Evolutionary conservation across 2,797 vertebrate genomes (phyloP).

Genomic region (Galagoides demidoff): DNA sequence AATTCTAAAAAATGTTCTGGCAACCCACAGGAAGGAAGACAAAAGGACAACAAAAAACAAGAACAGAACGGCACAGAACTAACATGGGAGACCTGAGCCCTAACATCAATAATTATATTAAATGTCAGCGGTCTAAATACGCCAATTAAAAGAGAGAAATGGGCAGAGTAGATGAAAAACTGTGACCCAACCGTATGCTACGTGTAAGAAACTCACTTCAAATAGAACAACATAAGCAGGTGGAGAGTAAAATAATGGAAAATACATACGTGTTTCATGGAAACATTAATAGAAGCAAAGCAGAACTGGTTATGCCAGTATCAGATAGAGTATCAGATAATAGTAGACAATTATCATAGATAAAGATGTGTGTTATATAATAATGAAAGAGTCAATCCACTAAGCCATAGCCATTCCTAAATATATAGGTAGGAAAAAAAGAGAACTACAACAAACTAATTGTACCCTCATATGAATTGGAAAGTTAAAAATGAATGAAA

Average conservation of each 20-base stretch:
- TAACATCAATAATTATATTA: neutral
- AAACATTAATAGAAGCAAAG: neutral
- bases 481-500: no score
- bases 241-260: neutral
- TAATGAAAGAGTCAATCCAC: neutral
- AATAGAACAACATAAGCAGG: neutral
- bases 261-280: neutral
- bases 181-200: neutral
- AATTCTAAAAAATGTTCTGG: slow-evolving; percentile 9
- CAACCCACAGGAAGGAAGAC: neutral
- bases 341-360: neutral
- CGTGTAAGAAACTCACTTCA: neutral
- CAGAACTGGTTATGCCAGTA: neutral
- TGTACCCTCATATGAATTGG: no score
- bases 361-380: neutral
- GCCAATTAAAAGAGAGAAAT: neutral
- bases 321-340: neutral
- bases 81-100: neutral
- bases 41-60: neutral
- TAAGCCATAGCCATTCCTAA: neutral
- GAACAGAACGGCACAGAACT: neutral
- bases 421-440: neutral
- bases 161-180: neutral
- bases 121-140: neutral
- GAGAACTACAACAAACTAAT: neutral